Base-by-base conservation (phyloP, 2,113 vertebrate species). In the Neogale vison region DNA sequence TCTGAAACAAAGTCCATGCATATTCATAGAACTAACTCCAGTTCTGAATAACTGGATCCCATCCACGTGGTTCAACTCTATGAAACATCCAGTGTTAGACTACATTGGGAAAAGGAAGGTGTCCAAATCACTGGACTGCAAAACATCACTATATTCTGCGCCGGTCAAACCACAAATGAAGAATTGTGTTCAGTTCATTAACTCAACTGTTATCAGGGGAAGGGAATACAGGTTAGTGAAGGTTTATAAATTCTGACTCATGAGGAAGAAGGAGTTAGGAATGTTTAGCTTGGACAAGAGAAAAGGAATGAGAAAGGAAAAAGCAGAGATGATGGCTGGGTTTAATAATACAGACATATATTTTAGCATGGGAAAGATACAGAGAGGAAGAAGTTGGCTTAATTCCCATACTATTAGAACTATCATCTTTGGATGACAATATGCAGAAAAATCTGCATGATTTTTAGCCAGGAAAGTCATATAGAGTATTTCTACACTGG, bases 331-430 rank as follows among this genome's bases (percentile, higher is more conserved):
- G 15, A 74, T 65, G 47, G 1, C 13, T 77, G 11, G 36, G 26
- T 72, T 96, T 72, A 93, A 90, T 77, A 92, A 55, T 55, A 85
- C 13, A 82, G 20, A 36, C 6, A 76, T 45, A 55, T 57, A 96
- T 72, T 80, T 93, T 93, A 74, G 57, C 13, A 94, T 47, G 31
- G 34, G 8, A 85, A 96, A 72, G 14, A 39, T 63, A 55, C 2
- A 80, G 24, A 93, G 17, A 87, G 9, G 3, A 31, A 21, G 10
- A 71, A 92, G 39, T 69, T 88, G 47, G 21, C 39, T 87, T 74
- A 72, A 80, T 74, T 59, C 2, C 17, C 26, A 95, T 26, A 55
- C 3, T 74, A 55, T 57, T 85, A 95, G 7, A 96, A 21, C 34
- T 63, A 47, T 77, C 39, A 59, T 91, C 26, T 91, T 88, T 92